Evolutionary conservation across 2,113 vertebrate species (phyloP), one percentile per base, ranked within the genome.

Genomic region (Microtus montanus): DNA sequence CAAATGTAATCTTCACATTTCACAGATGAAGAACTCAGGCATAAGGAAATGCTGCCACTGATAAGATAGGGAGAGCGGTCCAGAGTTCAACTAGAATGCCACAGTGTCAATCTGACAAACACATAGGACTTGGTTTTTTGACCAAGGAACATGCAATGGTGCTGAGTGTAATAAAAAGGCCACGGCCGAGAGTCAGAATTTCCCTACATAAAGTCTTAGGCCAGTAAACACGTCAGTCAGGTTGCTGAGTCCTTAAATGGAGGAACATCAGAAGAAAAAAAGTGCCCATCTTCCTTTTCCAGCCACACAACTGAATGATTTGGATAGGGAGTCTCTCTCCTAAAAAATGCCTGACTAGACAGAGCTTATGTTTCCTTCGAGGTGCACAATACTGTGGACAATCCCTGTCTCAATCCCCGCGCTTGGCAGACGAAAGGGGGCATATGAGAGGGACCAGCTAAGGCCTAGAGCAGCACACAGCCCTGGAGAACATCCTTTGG

Each of bases 1-100:
- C 22, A 89, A 44, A 89, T 35, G 73, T 89, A 64, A 86, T 91
- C 41, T 95, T 95, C 66, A 33, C 35, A 91, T 58, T 89, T 93
- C 91, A 83, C 6, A 78, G 33, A 83, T 41, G n/a, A 93, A 87
- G 54, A 96, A 93, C 9, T 89, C 22, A 89, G 38, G 22, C 68
- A 75, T 95, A 94, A 82, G 90, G 30, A 87, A 64, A 85, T 71
- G 89, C 73, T 30, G 41, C 33, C 58, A 63, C 41, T 20, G 58
- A 87, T 85, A 92, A 90, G 84, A 44, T 3, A 79, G 44, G 12
- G 38, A 58, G 41, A 12, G n/a, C 11, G 6, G 80, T 93, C n/a
- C 28, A 93, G 90, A 83, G 79, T 83, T 89, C 70, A 95, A 74
- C 19, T 52, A 83, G 47, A 74, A 33, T 28, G 75, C 13, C 26